Conservation (phyloP, 1,140 invertebrate genomes). For the Cyrtorhinus lividipennis region DNA sequence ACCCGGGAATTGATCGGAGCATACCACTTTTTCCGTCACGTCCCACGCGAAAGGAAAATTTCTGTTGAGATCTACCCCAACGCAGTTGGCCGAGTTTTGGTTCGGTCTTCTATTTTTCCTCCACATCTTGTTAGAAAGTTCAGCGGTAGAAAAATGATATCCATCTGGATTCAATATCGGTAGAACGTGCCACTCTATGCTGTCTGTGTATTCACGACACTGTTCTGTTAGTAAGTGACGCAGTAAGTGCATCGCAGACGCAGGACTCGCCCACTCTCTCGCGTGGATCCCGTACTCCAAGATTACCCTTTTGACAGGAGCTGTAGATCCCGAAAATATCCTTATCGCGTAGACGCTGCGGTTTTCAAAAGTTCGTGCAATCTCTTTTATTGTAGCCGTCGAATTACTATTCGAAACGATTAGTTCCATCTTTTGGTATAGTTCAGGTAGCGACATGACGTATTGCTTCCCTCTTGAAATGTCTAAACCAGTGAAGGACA, state of each 20-base stretch:
- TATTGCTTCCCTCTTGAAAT: too few species aligned
- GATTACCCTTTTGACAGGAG: background rate
- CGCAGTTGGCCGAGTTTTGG: background rate
- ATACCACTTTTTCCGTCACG: background rate
- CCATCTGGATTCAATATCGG: background rate
- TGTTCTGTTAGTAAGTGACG: background rate
- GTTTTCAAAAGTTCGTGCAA: background rate
- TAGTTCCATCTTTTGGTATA: background rate
- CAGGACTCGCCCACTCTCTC: background rate
- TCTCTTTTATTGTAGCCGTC: background rate
- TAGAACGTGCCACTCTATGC: background rate
- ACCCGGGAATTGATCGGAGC: background rate
- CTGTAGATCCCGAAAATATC: background rate
- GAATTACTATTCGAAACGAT: background rate
- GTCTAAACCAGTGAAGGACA: too few species aligned
- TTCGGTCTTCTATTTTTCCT: background rate
- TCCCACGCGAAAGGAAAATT: background rate
- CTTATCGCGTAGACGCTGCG: background rate
- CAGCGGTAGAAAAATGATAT: background rate
- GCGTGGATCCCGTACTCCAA: background rate
- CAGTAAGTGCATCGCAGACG: background rate
- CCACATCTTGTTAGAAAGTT: background rate
- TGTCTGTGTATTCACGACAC: background rate
- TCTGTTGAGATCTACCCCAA: background rate
- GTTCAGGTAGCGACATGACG: too few species aligned